phyloP scores from a whole-genome alignment of 2,797 vertebrate species.

The Paramormyrops hopkinsi region DNA sequence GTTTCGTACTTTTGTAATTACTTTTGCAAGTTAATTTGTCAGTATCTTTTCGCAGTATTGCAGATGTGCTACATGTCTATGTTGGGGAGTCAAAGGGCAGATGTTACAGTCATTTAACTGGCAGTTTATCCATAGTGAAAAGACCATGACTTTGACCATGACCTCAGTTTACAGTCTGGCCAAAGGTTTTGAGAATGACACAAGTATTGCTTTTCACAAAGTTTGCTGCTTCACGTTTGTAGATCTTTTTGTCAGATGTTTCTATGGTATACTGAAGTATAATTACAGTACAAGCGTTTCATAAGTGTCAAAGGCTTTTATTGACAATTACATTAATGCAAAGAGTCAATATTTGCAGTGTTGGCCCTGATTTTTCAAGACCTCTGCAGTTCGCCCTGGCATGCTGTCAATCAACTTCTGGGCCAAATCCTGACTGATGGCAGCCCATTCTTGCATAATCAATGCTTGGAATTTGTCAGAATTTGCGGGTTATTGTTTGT shows the following conservation, averaged over 20 bases:
- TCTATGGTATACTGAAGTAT: background rate
- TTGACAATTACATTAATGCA: no score
- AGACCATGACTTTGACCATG: background rate
- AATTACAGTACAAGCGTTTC: no score
- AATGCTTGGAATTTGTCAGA: no score
- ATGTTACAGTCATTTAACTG: background rate
- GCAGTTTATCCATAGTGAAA: background rate
- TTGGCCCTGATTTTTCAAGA: no score
- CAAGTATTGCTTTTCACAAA: background rate
- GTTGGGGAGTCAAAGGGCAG: background rate
- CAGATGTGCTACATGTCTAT: background rate
- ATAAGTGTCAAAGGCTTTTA: no score
- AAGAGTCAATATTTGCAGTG: no score
- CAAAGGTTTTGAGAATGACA: background rate
- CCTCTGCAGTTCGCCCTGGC: no score
- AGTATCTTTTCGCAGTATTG: background rate
- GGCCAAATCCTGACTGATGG: no score
- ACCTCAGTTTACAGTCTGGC: background rate
- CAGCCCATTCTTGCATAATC: no score
- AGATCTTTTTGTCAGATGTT: background rate
- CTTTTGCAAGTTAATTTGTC: background rate
- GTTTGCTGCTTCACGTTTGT: background rate
- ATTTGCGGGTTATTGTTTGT: no score
- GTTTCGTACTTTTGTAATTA: background rate
- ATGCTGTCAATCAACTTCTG: no score